A percentile compares a stretch with the other conserved stretches of the same genome.
Conservation (phyloP, 2,888 invertebrate species). For the Pegoplata infirma region DNA sequence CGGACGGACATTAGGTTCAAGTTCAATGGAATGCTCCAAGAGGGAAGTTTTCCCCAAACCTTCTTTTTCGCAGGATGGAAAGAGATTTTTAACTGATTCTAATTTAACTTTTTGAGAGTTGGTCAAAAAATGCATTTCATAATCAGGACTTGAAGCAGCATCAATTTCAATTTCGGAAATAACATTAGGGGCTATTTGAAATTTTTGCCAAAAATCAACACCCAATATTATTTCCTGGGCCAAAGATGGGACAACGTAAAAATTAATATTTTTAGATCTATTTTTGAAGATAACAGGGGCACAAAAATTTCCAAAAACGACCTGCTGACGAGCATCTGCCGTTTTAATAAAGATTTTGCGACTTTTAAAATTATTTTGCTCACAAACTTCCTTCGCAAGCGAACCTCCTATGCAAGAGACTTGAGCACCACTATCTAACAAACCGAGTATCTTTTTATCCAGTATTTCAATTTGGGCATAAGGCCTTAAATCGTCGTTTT, state of each 20-base stretch:
- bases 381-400: slow-evolving; percentile 4
- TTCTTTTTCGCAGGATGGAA: too few species aligned
- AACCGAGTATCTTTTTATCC: background rate
- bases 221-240: slow-evolving; percentile 3
- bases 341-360: background rate
- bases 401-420: background rate
- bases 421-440: slow-evolving; percentile 4
- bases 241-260: slow-evolving; percentile 7
- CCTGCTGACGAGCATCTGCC: slow-evolving; percentile 4
- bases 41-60: background rate
- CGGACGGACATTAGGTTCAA: background rate
- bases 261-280: background rate
- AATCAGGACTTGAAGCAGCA: too few species aligned
- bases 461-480: background rate
- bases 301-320: background rate
- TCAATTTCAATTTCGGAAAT: too few species aligned
- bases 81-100: too few species aligned
- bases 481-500: background rate
- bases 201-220: background rate
- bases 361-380: background rate
- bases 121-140: too few species aligned
- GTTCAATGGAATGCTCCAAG: background rate
- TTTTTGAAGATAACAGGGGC: background rate
- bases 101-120: too few species aligned
- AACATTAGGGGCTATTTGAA: too few species aligned